These are phyloP conservation scores for Electrona antarctica DNA, from an alignment of 2,113 vertebrate genomes.

Conservation along the genomic window DNA sequence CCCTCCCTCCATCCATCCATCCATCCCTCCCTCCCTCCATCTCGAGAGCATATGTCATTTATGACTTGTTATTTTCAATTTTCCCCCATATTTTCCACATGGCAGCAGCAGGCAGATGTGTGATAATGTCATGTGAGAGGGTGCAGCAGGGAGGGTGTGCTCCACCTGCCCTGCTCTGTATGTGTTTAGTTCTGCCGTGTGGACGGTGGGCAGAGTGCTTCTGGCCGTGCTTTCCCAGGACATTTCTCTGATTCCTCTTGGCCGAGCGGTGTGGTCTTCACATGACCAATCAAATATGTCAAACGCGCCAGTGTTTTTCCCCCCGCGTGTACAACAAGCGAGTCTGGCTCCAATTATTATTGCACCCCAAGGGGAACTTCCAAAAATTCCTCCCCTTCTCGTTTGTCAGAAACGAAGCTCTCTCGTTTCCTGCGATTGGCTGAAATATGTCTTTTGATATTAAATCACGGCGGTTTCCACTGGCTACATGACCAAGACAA, in stretches of 20 bases:
- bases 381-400: constrained; percentile 72
- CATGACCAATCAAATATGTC: constrained; percentile 80
- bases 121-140: constrained; percentile 47
- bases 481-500: constrained; percentile 74
- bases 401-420: constrained; percentile 80
- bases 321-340: constrained; percentile 71
- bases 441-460: constrained; percentile 80
- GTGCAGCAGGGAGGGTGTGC: constrained; percentile 33
- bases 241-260: constrained; percentile 50
- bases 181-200: constrained; percentile 41
- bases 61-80: constrained; percentile 72
- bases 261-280: constrained; percentile 75
- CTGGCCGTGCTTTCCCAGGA: constrained; percentile 46
- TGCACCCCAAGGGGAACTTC: constrained; percentile 73
- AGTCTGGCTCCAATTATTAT: constrained; percentile 80
- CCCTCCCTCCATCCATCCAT: background rate
- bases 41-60: constrained; percentile 68
- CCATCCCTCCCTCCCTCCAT: constrained; percentile 38
- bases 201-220: constrained; percentile 42
- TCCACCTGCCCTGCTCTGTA: constrained; percentile 67
- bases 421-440: constrained; percentile 76
- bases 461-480: constrained; percentile 75
- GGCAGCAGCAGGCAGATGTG: constrained; percentile 52
- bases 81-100: constrained; percentile 44
- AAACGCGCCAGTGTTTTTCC: constrained; percentile 65